Evolutionary conservation across 2,113 vertebrate species (phyloP).

Genomic region (Cephalopholis sonnerati): DNA sequence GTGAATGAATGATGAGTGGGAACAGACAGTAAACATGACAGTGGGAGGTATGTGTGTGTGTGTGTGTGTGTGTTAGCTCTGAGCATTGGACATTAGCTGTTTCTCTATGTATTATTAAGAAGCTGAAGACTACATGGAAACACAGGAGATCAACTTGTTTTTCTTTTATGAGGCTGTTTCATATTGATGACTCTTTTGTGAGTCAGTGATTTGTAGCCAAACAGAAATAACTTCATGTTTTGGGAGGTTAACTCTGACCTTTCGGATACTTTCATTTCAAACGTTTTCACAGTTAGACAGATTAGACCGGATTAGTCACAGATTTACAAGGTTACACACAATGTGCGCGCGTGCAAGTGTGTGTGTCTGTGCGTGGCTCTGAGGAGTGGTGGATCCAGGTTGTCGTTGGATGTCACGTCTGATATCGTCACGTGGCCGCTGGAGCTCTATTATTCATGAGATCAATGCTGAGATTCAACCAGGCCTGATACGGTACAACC

Average conservation of each 20-base stretch:
- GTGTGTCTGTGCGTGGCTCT: constrained; percentile 34
- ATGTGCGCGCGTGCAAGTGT: constrained; percentile 20
- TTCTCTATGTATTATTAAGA: constrained; percentile 75
- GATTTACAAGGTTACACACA: constrained; percentile 35
- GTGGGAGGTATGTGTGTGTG: constrained; percentile 39
- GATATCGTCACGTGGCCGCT: constrained; percentile 67
- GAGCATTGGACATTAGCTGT: constrained; percentile 46
- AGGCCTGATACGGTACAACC: constrained; percentile 60
- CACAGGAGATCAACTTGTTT: constrained; percentile 62
- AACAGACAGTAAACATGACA: constrained; percentile 62
- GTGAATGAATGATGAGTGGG: constrained; percentile 82
- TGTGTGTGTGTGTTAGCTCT: constrained; percentile 43
- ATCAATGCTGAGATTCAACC: constrained; percentile 76
- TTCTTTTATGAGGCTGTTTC: constrained; percentile 73
- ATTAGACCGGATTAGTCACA: constrained; percentile 35
- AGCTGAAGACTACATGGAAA: constrained; percentile 57
- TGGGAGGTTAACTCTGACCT: constrained; percentile 49
- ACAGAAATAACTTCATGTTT: constrained; percentile 53
- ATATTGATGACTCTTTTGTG: constrained; percentile 77
- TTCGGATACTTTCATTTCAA: constrained; percentile 41
- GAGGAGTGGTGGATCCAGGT: constrained; percentile 48
- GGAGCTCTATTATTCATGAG: constrained; percentile 79
- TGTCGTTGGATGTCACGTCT: constrained; percentile 69
- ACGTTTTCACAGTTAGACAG: constrained; percentile 23
- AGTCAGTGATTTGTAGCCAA: constrained; percentile 75